These are phyloP conservation scores for Calyptommatus sinebrachiatus DNA, from an alignment of 2,113 vertebrate species.

Conservation along the genomic window DNA sequence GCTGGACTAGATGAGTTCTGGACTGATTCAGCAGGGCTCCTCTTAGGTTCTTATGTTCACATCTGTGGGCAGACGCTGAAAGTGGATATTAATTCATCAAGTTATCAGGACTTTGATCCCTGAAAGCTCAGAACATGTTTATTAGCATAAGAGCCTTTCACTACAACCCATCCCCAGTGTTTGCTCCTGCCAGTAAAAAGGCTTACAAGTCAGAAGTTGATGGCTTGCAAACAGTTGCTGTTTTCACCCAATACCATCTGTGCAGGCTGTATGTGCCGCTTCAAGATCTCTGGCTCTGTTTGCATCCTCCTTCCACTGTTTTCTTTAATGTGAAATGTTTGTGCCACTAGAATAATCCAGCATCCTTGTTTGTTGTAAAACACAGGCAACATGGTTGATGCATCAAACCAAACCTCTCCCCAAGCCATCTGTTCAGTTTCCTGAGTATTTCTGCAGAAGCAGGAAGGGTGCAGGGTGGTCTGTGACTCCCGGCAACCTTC, in stretches of 20 bases:
- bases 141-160: not conserved
- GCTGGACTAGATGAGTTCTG: too few species aligned
- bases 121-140: not conserved
- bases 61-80: too few species aligned
- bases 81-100: not conserved
- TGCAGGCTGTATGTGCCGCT: too few species aligned
- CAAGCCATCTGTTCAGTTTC: conserved; percentile 64
- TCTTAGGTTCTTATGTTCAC: not conserved
- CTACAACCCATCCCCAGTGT: not conserved
- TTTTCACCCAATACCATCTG: not conserved
- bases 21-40: too few species aligned
- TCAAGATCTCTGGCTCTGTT: conserved; percentile 28
- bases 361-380: conserved; percentile 60
- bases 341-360: conserved; percentile 59
- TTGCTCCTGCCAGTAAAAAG: not conserved
- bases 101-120: not conserved
- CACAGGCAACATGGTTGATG: conserved; percentile 64
- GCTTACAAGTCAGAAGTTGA: not conserved
- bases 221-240: not conserved
- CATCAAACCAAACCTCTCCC: conserved; percentile 23
- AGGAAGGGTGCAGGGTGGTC: conserved; percentile 37
- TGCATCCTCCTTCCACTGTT: conserved; percentile 50
- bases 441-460: conserved; percentile 53
- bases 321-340: conserved; percentile 57
- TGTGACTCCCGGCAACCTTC: conserved; percentile 60